Evolutionary conservation across 2,797 vertebrate species (phyloP).

Genomic region (Gymnoscopelus microlampas): DNA sequence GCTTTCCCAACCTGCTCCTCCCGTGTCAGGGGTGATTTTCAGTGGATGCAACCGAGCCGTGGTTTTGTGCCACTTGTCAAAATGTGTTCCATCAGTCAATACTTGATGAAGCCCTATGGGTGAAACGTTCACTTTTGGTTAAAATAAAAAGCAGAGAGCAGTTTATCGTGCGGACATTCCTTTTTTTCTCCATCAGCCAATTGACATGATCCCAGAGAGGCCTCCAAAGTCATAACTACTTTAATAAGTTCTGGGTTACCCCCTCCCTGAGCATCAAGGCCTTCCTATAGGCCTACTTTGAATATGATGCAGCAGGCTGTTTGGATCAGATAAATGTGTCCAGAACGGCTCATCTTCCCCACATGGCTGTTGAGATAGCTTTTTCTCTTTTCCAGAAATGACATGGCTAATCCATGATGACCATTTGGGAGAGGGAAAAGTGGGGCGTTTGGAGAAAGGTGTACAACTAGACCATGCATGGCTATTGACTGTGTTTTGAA

Average conservation of each 20-base stretch:
- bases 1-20: constrained; percentile 69
- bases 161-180: too few species aligned
- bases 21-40: constrained; percentile 49
- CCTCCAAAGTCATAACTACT: too few species aligned
- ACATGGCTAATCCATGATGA: constrained; percentile 7
- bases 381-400: constrained; percentile 12
- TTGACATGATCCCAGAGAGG: background rate
- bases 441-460: constrained; percentile 36
- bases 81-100: constrained; percentile 28
- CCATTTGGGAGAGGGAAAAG: constrained; percentile 22
- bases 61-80: constrained; percentile 40
- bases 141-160: too few species aligned
- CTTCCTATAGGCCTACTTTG: background rate
- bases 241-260: background rate
- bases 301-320: background rate
- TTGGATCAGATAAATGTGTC: background rate
- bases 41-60: constrained; percentile 22
- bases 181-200: constrained; percentile 14
- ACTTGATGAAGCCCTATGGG: background rate
- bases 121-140: too few species aligned
- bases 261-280: background rate
- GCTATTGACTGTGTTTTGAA: constrained; percentile 58
- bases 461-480: constrained; percentile 24
- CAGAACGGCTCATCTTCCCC: constrained; percentile 4
- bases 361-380: background rate